phyloP scores from a whole-genome alignment of 2,113 vertebrate genomes.

The Sitta europaea region DNA sequence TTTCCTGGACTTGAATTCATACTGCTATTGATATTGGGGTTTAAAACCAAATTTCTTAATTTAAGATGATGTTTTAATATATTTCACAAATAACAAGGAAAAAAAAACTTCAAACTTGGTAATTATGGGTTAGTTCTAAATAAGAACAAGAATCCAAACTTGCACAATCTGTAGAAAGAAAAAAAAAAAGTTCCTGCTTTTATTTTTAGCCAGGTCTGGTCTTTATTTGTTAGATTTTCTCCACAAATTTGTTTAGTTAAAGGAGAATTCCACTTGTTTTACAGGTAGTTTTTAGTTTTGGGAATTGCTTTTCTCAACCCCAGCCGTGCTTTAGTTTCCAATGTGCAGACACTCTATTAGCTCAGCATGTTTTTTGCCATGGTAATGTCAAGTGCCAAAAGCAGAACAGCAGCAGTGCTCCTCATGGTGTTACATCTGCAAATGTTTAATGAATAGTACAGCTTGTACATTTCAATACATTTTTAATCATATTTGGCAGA shows the following conservation, averaged over 20 bases:
- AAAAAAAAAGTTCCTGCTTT: background rate
- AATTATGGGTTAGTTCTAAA: background rate
- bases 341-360: background rate
- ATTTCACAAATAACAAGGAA: background rate
- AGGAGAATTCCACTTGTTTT: background rate
- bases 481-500: slow-evolving; percentile 45
- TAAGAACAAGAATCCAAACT: background rate
- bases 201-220: background rate
- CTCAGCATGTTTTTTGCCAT: slow-evolving; percentile 5
- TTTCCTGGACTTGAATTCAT: background rate
- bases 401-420: background rate
- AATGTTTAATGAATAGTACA: slow-evolving; percentile 22
- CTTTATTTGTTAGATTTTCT: background rate
- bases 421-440: slow-evolving; percentile 2
- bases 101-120: background rate
- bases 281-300: background rate
- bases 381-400: background rate
- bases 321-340: background rate
- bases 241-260: background rate
- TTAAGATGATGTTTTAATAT: background rate
- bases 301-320: background rate
- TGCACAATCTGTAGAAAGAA: background rate
- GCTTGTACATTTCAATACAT: slow-evolving; percentile 25
- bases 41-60: background rate
- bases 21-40: background rate